Base-by-base conservation (phyloP, 2,888 invertebrate species). In the Axea sp. region DNA sequence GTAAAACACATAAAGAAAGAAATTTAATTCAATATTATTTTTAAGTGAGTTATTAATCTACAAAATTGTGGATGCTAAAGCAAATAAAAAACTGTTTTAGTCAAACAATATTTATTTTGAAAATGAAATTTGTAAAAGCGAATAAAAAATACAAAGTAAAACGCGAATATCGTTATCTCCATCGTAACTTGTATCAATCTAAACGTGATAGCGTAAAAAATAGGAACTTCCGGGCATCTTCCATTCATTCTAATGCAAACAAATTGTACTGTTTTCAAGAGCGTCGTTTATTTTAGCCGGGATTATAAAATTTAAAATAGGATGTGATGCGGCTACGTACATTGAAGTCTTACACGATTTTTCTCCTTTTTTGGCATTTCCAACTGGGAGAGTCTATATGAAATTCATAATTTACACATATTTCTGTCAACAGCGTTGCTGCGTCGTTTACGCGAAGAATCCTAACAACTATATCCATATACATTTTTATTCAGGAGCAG, bases 371-470 rank as follows among this genome's bases (percentile, higher is more conserved):
- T 41, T 24, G 11, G 30, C 12, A 6, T 37, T 53, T 30, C 19
- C 49, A 43, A 22, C 35, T 60, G 47, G 47, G 24, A 67, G 53
- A 28, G 55, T 39, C 51, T 41, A 47, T 55, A 71, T 62, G 73
- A 73, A 73, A 73, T 67, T 65, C 73, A 67, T 67, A 67, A 53
- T 67, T 67, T 47, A 67, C 53, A 55, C 65, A 55, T 55, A 73
- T 67, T 73, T 67, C 67, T 60, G 65, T 73, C 65, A 67, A 60
- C 67, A 47, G 15, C 53, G 47, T 0, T 17, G n/a, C 51, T 3
- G 45, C 17, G 17, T 11, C 35, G 43, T 8, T n/a, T 28, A 28
- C 64, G 51, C 45, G 49, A 55, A 57, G 65, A 64, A 43, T 35
- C 47, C 45, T 31, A 41, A 47, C 17, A 37, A 3, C 39, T 41